Conservation (phyloP, 2,113 vertebrate genomes). For the Phoenicopterus ruber region DNA sequence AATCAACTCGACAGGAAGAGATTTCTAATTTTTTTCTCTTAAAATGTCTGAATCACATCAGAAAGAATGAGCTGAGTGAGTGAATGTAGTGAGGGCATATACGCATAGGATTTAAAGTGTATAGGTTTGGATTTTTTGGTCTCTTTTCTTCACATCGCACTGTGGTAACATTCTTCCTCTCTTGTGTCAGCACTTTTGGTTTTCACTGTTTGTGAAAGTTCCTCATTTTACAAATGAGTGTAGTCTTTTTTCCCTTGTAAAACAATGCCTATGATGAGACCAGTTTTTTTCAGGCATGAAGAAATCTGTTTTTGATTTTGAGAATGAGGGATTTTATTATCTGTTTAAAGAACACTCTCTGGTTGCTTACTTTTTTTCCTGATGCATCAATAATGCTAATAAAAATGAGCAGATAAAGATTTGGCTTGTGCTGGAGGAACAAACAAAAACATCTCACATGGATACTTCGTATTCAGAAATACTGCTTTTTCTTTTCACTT, state of each 20-base stretch:
- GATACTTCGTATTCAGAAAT: background rate
- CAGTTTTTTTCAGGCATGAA: conserved; percentile 47
- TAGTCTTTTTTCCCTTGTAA: conserved; percentile 64
- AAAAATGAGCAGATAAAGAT: conserved; percentile 25
- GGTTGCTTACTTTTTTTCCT: conserved; percentile 23
- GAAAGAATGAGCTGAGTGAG: background rate
- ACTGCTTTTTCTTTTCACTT: conserved; percentile 39
- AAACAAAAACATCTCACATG: conserved; percentile 24
- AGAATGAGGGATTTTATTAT: conserved; percentile 72
- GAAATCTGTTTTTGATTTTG: conserved; percentile 65
- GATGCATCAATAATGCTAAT: conserved; percentile 46
- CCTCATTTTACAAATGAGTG: conserved; percentile 71
- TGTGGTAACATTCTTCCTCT: conserved; percentile 59
- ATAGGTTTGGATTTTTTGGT: background rate
- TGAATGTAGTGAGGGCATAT: background rate
- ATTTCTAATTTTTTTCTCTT: background rate
- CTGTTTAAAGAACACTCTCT: conserved; percentile 63
- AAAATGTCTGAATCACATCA: conserved; percentile 21
- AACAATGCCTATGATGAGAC: conserved; percentile 65
- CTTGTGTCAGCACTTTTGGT: conserved; percentile 73
- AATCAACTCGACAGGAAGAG: background rate
- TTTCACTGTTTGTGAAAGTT: conserved; percentile 78
- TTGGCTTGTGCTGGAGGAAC: background rate
- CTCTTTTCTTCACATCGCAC: background rate
- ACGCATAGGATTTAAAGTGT: background rate